Conservation (phyloP, 2,113 vertebrate genomes). For the Camelus dromedarius region DNA sequence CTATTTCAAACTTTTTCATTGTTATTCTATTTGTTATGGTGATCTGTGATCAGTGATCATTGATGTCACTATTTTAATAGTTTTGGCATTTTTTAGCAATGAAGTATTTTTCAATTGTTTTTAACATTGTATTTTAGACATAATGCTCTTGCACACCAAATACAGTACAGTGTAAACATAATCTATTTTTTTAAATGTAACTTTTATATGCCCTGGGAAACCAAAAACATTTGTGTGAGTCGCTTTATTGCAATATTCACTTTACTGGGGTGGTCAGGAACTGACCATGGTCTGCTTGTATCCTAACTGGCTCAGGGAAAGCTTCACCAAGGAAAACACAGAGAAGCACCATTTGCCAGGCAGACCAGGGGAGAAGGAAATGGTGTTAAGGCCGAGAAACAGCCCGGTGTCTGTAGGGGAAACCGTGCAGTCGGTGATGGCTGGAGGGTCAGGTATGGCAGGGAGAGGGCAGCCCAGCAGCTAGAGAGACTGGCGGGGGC, state of each 20-base stretch:
- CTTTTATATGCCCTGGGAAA: not conserved
- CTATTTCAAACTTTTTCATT: not conserved
- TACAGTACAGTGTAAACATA: not conserved
- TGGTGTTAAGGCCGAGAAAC: rapidly evolving
- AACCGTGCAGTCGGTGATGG: not conserved
- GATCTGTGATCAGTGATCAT: not conserved
- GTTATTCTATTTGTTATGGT: not conserved
- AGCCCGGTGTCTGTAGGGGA: not conserved
- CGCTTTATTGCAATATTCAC: not conserved
- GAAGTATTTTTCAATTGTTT: not conserved
- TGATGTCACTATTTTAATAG: not conserved
- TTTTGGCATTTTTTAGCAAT: not conserved
- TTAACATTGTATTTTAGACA: not conserved
- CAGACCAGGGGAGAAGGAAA: not conserved
- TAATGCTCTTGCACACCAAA: not conserved
- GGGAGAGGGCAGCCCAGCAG: not conserved
- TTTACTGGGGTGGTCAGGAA: not conserved
- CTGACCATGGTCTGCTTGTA: not conserved
- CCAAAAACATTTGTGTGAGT: not conserved
- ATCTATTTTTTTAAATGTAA: too few species aligned
- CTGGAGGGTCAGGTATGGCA: rapidly evolving
- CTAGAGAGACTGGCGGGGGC: too few species aligned
- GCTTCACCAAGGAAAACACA: not conserved
- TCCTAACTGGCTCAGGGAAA: not conserved
- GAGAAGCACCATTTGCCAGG: not conserved